phyloP scores from a whole-genome alignment of 2,797 vertebrate species.

The Botia kubotai region DNA sequence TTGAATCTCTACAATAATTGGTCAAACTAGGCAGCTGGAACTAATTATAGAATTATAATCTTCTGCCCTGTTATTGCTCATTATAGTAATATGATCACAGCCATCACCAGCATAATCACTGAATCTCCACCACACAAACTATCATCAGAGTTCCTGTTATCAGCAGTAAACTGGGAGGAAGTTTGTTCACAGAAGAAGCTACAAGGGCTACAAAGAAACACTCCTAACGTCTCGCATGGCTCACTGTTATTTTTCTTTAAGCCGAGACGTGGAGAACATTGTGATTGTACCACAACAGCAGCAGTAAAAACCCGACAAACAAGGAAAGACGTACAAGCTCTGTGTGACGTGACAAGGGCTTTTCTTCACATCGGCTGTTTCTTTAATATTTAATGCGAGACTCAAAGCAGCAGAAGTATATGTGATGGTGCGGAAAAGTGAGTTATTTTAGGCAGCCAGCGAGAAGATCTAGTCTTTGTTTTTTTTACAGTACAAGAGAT shows the following conservation, averaged over 20 bases:
- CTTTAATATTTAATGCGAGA: conserved; percentile 35
- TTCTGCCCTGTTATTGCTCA: conserved; percentile 49
- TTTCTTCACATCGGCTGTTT: conserved; percentile 26
- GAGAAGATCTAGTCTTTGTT: conserved; percentile 12
- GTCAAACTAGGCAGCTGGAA: conserved; percentile 45
- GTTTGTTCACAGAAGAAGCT: conserved; percentile 30
- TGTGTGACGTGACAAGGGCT: conserved; percentile 22
- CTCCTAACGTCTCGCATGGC: neutral
- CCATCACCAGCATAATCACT: conserved; percentile 38
- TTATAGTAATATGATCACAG: conserved; percentile 47
- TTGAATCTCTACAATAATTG: conserved; percentile 54
- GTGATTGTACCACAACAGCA: neutral
- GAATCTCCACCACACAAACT: conserved; percentile 42
- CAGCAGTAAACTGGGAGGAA: conserved; percentile 31
- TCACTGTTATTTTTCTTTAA: neutral
- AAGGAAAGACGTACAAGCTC: conserved; percentile 1
- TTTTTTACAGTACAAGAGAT: conserved; percentile 5
- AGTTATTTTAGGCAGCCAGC: conserved; percentile 13
- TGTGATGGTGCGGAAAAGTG: conserved; percentile 16
- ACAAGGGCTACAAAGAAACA: neutral
- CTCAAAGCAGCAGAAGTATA: conserved; percentile 1
- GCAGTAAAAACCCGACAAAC: conserved; percentile 23
- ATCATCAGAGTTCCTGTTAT: conserved; percentile 36
- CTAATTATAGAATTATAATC: conserved; percentile 57
- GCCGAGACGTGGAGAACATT: conserved; percentile 2